A percentile compares a stretch with the other conserved stretches of the same genome.
Conservation (phyloP, 2,113 vertebrate species). For the Passer montanus region DNA sequence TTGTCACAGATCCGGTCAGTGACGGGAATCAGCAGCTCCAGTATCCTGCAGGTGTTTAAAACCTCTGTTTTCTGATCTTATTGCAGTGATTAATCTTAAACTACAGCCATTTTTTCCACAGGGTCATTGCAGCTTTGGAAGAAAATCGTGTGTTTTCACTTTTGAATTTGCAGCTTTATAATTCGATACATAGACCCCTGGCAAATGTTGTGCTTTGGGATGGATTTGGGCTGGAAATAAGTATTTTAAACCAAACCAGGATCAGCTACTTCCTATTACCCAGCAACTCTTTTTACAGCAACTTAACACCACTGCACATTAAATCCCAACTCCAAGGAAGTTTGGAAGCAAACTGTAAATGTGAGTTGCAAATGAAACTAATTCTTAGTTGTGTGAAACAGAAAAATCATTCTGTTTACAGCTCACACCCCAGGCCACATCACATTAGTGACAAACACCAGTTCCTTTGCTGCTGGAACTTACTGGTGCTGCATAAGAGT, state of each 20-base stretch:
- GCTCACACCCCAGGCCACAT: neutral
- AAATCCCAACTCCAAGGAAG: neutral
- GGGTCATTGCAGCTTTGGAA: neutral
- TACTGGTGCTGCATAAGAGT: neutral
- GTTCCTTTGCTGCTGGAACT: neutral
- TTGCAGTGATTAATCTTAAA: neutral
- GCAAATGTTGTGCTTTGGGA: neutral
- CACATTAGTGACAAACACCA: neutral
- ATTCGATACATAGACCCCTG: neutral
- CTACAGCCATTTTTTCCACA: neutral
- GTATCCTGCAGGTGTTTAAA: constrained; percentile 74
- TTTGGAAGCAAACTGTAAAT: neutral
- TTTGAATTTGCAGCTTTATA: neutral
- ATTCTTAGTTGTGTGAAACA: neutral
- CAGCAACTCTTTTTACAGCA: neutral
- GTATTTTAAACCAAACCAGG: neutral
- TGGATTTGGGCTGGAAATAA: neutral
- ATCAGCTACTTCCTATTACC: neutral
- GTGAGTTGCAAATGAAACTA: neutral
- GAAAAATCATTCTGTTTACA: neutral
- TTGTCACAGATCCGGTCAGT: constrained; percentile 79
- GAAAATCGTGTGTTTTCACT: neutral
- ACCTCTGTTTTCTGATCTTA: neutral
- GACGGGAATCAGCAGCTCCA: constrained; percentile 76
- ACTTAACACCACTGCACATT: neutral